A percentile compares a stretch with the other conserved stretches of the same genome.
These are phyloP conservation scores for Centropus unirufus DNA, from an alignment of 2,113 vertebrate species.

Conservation along the genomic window DNA sequence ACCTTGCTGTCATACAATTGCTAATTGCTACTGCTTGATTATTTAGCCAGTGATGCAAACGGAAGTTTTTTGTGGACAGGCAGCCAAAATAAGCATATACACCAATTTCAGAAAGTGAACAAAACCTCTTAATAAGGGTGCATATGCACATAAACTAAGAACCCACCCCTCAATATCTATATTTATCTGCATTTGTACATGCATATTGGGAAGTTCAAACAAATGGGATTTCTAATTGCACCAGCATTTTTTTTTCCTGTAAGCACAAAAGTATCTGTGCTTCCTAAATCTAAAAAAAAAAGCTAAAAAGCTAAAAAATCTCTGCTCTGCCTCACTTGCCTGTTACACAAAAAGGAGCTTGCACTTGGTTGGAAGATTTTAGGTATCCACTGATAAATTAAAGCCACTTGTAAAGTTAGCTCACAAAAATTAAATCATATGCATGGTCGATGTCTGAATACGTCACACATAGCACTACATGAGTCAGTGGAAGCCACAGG, in stretches of 20 bases:
- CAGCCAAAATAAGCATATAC: neutral
- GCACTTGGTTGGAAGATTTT: neutral
- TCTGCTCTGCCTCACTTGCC: neutral
- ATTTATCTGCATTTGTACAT: neutral
- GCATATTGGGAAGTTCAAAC: neutral
- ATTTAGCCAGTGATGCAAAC: neutral
- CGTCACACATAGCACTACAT: neutral
- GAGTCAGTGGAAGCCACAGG: neutral
- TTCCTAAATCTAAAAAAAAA: too few relatives aligned
- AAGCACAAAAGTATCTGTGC: neutral
- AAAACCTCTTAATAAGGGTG: neutral
- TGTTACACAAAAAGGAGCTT: neutral
- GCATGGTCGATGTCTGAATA: neutral
- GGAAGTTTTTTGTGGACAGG: neutral
- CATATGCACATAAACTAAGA: neutral
- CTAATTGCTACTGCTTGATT: neutral
- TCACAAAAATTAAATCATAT: neutral
- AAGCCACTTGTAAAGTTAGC: neutral
- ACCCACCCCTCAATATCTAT: neutral
- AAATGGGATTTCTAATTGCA: neutral
- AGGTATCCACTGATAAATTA: neutral
- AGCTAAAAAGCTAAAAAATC: too few relatives aligned
- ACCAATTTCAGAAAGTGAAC: neutral
- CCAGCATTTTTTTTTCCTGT: neutral
- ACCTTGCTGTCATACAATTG: neutral